Evolutionary conservation across 1,140 invertebrate species (phyloP), one percentile per base, ranked within the genome.

Genomic region (Pseudomyrmex gracilis): DNA sequence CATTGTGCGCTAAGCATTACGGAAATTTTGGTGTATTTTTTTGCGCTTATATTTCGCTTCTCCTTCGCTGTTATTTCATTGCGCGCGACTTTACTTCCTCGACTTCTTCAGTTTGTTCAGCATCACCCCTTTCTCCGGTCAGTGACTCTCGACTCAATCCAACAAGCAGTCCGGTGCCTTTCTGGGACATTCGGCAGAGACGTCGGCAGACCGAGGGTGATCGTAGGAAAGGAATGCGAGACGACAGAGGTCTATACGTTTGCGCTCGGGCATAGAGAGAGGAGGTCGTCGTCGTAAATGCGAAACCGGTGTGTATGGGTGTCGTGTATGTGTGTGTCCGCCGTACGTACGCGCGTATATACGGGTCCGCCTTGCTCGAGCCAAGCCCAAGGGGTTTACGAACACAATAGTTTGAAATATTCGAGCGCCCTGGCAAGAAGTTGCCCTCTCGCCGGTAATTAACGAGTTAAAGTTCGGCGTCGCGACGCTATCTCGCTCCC

Each of bases 391-490:
- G 92, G 93, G 93, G 93, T 90, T 94, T 93, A 92, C 92, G 92
- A 92, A 91, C 92, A 94, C 94, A 94, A 94, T 94, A 94, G 94
- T 94, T 94, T 94, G 94, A 94, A 94, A 94, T 94, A 94, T 94
- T 94, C 93, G 93, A 93, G 93, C 92, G 91, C 90, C 89, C 53
- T 80, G 92, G 92, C 92, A 94, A 94, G 93, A 94, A 94, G 93
- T 94, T 94, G 92, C 93, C 91, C 93, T 93, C 93, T 91, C 92
- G 92, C 91, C 91, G 93, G 94, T 94, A 94, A 94, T 94, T 94
- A 94, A 94, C 93, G 94, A 94, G 93, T 94, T 94, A 93, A 94
- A 94, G 94, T 94, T 94, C 94, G 93, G 93, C 93, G 94, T 93
- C 93, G 92, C 92, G 92, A 90, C 86, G 91, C 80, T 86, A 74